phyloP scores from a whole-genome alignment of 2,113 vertebrate species.

The Rhinopithecus roxellana region DNA sequence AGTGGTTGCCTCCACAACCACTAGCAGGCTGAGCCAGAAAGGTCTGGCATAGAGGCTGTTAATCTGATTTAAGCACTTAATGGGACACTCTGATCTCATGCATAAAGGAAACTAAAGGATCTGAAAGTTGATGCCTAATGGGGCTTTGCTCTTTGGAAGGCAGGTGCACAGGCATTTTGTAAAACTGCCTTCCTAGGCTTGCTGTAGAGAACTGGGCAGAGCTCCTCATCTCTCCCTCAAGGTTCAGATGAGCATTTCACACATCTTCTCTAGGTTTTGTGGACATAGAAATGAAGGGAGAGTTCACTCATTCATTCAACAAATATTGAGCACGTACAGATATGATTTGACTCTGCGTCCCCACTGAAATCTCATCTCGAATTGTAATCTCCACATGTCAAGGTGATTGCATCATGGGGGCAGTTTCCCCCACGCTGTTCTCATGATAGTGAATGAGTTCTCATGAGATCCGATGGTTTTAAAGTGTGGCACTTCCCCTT shows the following conservation, averaged over 20 bases:
- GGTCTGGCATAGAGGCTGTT: neutral
- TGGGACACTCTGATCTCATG: neutral
- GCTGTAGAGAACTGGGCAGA: neutral
- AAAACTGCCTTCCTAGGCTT: neutral
- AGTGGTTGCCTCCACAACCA: neutral
- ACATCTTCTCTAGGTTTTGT: constrained; percentile 1
- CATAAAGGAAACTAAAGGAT: constrained; percentile 37
- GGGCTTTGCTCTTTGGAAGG: neutral
- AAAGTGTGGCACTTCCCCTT: too few relatives aligned
- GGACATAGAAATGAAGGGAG: constrained; percentile 22
- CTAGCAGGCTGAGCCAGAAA: neutral
- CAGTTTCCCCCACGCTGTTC: too few relatives aligned
- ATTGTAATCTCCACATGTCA: too few relatives aligned
- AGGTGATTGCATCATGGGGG: too few relatives aligned
- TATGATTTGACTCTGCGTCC: too few relatives aligned
- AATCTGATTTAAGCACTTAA: constrained; percentile 25
- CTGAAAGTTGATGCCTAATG: neutral
- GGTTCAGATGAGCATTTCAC: constrained; percentile 57
- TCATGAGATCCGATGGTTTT: too few relatives aligned
- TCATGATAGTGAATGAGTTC: too few relatives aligned
- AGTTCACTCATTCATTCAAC: neutral
- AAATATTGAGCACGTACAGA: neutral
- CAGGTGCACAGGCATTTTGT: neutral
- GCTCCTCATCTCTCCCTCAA: constrained; percentile 42
- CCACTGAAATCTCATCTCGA: too few relatives aligned